These are phyloP conservation scores for Yoshiicerus persimilis DNA, from an alignment of 1,140 invertebrate species.

Conservation along the genomic window DNA sequence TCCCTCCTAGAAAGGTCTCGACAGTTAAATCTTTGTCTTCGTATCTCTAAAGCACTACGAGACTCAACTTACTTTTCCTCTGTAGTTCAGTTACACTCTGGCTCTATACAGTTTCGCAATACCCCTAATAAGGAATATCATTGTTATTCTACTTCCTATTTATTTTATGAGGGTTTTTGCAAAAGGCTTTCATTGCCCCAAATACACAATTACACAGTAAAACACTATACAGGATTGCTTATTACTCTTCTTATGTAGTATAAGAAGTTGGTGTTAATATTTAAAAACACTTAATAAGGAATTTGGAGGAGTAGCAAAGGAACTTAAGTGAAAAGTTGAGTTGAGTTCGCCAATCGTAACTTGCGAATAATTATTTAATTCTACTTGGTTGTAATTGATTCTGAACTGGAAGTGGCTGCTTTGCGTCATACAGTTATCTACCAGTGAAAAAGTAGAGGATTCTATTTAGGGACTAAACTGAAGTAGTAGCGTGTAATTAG, in stretches of 20 bases:
- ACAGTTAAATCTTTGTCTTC: constrained; percentile 1
- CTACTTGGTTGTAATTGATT: neutral
- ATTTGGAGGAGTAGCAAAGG: neutral
- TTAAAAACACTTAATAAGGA: neutral
- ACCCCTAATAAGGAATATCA: neutral
- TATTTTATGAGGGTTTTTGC: neutral
- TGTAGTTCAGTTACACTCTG: neutral
- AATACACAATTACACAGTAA: neutral
- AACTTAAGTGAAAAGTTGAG: neutral
- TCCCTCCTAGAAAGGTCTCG: constrained; percentile 24
- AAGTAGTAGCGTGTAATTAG: neutral
- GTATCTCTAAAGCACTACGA: neutral
- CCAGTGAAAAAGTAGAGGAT: no score
- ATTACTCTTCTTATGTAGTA: no score
- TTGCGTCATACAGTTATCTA: no score
- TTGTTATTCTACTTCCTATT: neutral
- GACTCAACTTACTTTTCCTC: neutral
- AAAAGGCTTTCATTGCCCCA: neutral
- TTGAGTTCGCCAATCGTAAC: neutral
- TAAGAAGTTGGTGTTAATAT: neutral
- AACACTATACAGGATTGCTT: no score
- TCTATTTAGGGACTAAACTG: neutral
- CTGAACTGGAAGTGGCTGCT: neutral
- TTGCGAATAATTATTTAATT: neutral
- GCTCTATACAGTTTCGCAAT: neutral